A percentile compares a stretch with the other conserved stretches of the same genome.
Conservation (phyloP, 2,797 vertebrate species). For the Mormyrus hasselquistii region DNA sequence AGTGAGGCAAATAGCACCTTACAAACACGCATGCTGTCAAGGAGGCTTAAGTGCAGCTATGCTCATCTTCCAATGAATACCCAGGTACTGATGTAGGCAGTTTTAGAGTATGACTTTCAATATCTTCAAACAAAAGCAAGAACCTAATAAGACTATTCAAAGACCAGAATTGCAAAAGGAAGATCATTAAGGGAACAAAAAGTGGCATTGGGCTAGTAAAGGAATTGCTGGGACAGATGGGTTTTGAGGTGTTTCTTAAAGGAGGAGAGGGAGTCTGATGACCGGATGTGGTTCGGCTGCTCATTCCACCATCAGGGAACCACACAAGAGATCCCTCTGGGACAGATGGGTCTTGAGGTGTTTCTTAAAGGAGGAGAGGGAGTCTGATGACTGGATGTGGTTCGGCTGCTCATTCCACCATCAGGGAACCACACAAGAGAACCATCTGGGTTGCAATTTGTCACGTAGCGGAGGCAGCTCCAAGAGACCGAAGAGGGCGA, state of each 20-base stretch:
- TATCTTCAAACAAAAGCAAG: background rate
- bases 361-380: background rate
- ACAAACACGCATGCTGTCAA: background rate
- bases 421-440: background rate
- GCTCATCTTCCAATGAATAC: background rate
- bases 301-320: background rate
- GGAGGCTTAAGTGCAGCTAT: background rate
- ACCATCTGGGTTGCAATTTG: background rate
- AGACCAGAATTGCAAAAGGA: background rate
- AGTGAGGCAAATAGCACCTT: background rate
- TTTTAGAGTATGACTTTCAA: background rate
- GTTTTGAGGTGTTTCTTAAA: background rate
- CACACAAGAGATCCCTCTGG: background rate
- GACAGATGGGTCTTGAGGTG: too few species aligned
- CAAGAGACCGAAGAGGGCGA: background rate
- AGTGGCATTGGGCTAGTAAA: background rate
- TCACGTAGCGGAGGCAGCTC: background rate
- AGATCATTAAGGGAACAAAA: background rate
- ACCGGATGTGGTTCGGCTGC: background rate
- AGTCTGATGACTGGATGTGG: background rate
- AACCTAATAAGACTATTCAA: background rate
- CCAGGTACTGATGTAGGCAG: background rate
- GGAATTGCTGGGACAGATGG: background rate
- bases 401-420: background rate
- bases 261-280: background rate